These are phyloP conservation scores for Centruroides vittatus DNA, from an alignment of 1,140 invertebrate species.

Conservation along the genomic window DNA sequence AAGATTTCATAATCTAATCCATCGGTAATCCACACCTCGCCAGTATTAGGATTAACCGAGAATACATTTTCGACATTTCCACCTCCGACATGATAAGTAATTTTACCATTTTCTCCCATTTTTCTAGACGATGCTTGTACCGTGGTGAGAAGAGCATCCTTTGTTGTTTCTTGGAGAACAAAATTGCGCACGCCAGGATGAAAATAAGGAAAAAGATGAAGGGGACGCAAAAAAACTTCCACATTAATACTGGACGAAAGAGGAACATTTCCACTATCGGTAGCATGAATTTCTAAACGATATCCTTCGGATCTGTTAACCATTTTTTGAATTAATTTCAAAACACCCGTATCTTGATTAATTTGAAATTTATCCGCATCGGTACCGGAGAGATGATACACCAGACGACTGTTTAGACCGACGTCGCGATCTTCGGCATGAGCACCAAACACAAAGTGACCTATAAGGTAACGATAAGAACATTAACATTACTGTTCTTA, in stretches of 20 bases:
- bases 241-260: constrained; percentile 34
- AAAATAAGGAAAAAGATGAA: constrained; percentile 57
- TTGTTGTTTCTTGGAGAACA: constrained; percentile 60
- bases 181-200: constrained; percentile 45
- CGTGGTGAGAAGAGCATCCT: constrained; percentile 27
- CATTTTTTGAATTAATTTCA: constrained; percentile 41
- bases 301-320: constrained; percentile 34
- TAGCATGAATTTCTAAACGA: constrained; percentile 50
- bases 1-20: constrained; percentile 78
- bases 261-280: constrained; percentile 31
- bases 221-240: constrained; percentile 49
- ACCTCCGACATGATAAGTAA: constrained; percentile 64
- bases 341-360: constrained; percentile 61
- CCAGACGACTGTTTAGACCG: constrained; percentile 58
- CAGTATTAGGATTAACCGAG: constrained; percentile 58
- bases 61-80: constrained; percentile 79
- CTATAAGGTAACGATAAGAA: constrained; percentile 22
- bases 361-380: constrained; percentile 61
- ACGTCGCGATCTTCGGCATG: constrained; percentile 64
- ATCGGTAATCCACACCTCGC: constrained; percentile 54
- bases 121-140: constrained; percentile 42
- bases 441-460: constrained; percentile 71
- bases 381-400: constrained; percentile 58
- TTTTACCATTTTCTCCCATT: constrained; percentile 40
- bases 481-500: too few species aligned